Percentiles rank a stretch among this genome's conserved stretches.
These are phyloP conservation scores for Pipistrellus pipistrellus DNA, from an alignment of 2,797 vertebrate species.

Conservation along the genomic window DNA sequence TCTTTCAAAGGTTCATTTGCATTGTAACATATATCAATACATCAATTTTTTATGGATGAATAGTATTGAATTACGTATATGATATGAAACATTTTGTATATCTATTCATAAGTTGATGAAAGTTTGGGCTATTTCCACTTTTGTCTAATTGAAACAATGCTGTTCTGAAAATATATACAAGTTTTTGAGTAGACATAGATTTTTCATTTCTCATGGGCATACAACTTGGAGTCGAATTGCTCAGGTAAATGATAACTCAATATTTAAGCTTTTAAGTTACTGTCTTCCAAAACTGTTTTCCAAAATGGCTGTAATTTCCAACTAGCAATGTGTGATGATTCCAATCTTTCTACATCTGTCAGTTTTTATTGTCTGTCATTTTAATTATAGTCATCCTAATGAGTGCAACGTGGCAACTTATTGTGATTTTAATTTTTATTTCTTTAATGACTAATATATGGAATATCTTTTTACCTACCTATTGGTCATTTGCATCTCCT, in stretches of 20 bases:
- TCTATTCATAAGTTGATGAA: neutral
- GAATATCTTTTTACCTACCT: neutral
- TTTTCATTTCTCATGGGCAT: neutral
- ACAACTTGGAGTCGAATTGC: neutral
- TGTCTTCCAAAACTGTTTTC: neutral
- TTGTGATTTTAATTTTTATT: conserved; percentile 18
- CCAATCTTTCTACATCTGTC: neutral
- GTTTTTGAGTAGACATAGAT: neutral
- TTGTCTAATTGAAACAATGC: neutral
- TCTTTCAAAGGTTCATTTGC: conserved; percentile 9
- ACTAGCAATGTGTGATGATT: neutral
- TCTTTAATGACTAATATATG: neutral
- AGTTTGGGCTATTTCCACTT: neutral
- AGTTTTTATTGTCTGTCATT: neutral
- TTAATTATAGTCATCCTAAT: neutral
- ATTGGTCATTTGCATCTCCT: neutral
- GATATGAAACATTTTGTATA: neutral
- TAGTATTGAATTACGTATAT: neutral
- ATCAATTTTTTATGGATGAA: conserved; percentile 18
- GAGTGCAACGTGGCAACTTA: neutral
- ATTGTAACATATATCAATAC: neutral
- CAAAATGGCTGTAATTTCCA: neutral
- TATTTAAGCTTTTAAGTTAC: neutral
- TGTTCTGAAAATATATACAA: neutral
- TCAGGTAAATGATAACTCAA: neutral